Evolutionary conservation across 2,797 vertebrate species (phyloP).

Genomic region (Myotis findleyi): DNA sequence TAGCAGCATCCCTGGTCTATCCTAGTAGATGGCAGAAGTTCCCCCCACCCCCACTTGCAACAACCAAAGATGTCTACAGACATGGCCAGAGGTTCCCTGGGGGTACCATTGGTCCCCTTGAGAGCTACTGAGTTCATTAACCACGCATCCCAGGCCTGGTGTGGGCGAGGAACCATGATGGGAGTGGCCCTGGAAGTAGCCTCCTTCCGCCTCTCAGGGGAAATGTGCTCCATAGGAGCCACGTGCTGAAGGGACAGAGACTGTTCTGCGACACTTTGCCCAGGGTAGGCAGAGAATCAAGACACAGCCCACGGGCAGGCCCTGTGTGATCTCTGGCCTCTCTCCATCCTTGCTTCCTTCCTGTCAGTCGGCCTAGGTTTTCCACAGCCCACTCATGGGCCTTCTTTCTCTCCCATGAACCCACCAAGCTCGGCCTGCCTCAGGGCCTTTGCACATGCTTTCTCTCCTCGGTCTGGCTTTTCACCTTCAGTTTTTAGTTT

Average conservation of each 20-base stretch:
- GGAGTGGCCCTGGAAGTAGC: neutral
- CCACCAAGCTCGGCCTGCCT: neutral
- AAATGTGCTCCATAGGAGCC: neutral
- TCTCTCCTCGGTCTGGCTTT: too few species aligned
- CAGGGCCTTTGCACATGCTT: neutral
- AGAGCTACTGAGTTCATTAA: neutral
- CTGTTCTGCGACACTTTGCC: neutral
- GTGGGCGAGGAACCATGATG: neutral
- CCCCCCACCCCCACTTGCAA: neutral
- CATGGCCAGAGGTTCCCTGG: neutral
- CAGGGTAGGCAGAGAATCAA: neutral
- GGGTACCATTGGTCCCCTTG: accelerated
- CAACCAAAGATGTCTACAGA: neutral
- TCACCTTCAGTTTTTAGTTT: neutral
- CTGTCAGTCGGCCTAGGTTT: neutral
- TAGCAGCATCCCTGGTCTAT: neutral
- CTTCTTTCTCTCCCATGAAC: accelerated
- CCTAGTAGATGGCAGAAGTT: too few species aligned
- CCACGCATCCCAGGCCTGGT: neutral
- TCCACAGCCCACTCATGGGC: neutral
- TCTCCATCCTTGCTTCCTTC: neutral
- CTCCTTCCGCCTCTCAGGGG: too few species aligned
- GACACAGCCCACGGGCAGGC: too few species aligned
- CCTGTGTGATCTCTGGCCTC: neutral
- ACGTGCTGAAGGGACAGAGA: neutral